Conservation (phyloP, 2,888 invertebrate species). For the Amphimallon solstitiale region DNA sequence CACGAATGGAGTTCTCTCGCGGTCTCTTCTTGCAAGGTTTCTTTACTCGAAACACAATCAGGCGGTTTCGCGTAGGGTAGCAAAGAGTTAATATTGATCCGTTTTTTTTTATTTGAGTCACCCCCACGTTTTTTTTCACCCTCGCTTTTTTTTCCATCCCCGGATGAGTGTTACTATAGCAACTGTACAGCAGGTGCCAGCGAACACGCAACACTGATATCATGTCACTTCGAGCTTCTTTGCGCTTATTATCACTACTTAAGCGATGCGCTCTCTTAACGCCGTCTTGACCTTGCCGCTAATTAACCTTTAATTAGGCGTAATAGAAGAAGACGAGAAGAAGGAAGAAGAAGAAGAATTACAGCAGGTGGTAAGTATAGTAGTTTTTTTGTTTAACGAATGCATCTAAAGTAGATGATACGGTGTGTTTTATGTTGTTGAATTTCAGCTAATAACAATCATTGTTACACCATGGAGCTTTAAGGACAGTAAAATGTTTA, state of each 20-base stretch:
- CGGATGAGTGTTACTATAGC: constrained; percentile 74
- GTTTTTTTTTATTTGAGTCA: constrained; percentile 72
- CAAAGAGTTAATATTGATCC: constrained; percentile 78
- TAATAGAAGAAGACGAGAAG: too few relatives aligned
- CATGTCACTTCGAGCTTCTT: constrained; percentile 59
- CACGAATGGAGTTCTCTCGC: too few relatives aligned
- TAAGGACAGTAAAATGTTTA: too few relatives aligned
- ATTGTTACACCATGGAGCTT: too few relatives aligned
- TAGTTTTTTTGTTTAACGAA: too few relatives aligned
- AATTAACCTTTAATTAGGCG: constrained; percentile 10
- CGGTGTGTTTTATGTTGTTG: too few relatives aligned
- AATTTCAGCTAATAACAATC: too few relatives aligned
- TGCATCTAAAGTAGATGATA: too few relatives aligned
- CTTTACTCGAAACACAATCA: background rate
- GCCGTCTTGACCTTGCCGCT: background rate
- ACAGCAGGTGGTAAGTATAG: too few relatives aligned
- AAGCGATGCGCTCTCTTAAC: background rate
- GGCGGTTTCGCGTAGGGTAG: constrained; percentile 55
- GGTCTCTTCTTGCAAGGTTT: too few relatives aligned
- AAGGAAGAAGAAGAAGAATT: too few relatives aligned
- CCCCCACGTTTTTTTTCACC: constrained; percentile 72
- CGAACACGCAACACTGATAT: constrained; percentile 64
- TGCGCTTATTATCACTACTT: constrained; percentile 1
- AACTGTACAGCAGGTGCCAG: constrained; percentile 68
- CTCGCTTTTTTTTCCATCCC: constrained; percentile 65